Evolutionary conservation across 2,888 invertebrate genomes (phyloP).

Genomic region (Alitta virens): DNA sequence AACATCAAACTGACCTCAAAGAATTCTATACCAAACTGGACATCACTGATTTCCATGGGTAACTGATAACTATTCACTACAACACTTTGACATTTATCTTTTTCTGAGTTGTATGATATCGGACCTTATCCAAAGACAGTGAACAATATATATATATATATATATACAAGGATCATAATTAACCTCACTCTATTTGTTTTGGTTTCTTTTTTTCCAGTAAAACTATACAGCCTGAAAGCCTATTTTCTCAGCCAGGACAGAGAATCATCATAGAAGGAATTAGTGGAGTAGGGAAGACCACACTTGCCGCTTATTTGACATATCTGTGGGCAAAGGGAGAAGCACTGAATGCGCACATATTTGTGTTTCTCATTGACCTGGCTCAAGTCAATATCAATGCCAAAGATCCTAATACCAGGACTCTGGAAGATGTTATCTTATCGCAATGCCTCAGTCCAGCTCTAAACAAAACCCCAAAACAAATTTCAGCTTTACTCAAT

Average conservation of each 20-base stretch:
- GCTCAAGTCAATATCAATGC: conserved; percentile 2
- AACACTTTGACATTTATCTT: too few species aligned
- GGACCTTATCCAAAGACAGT: too few species aligned
- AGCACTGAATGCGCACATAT: conserved; percentile 32
- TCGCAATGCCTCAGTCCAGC: conserved; percentile 37
- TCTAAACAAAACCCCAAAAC: conserved; percentile 33
- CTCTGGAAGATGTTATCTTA: conserved; percentile 26
- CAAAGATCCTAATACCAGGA: neutral
- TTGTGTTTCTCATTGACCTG: conserved; percentile 34
- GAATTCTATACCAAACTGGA: conserved; percentile 41
- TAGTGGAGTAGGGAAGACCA: conserved; percentile 48
- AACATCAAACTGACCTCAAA: conserved; percentile 24
- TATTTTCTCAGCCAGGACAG: neutral
- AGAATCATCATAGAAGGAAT: conserved; percentile 42
- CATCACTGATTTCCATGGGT: conserved; percentile 45
- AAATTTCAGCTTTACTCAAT: conserved; percentile 41
- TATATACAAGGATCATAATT: too few species aligned
- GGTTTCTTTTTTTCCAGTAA: neutral
- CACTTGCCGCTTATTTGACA: conserved; percentile 38
- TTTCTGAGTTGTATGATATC: too few species aligned
- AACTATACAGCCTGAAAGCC: neutral
- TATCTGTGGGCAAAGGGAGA: conserved; percentile 41
- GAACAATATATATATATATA: too few species aligned
- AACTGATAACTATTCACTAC: neutral
- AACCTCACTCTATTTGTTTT: too few species aligned